A percentile compares a stretch with the other conserved stretches of the same genome.
These are phyloP conservation scores for Lipophrys pholis DNA, from an alignment of 2,113 vertebrate species.

Conservation along the genomic window DNA sequence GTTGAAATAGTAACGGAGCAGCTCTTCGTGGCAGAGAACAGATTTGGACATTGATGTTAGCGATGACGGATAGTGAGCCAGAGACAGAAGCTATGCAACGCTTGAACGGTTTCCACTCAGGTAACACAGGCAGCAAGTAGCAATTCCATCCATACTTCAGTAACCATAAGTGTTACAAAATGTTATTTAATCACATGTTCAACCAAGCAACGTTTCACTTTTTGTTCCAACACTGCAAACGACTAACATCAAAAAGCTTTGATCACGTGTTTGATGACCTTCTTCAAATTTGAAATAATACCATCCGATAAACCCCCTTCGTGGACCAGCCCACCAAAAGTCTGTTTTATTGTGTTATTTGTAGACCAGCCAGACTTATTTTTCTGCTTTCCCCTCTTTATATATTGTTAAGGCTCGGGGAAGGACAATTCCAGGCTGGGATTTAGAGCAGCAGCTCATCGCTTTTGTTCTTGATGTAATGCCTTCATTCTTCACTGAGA, in stretches of 20 bases:
- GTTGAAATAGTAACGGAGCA: no score
- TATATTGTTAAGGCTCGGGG: slow-evolving; percentile 14
- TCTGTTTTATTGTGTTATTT: not conserved
- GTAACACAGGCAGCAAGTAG: no score
- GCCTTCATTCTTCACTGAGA: slow-evolving; percentile 56
- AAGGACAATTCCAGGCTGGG: slow-evolving; percentile 23
- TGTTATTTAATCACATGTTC: not conserved
- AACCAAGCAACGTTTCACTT: not conserved
- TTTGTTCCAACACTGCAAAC: no score
- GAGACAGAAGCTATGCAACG: no score
- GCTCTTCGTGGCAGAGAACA: no score
- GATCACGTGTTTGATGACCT: not conserved
- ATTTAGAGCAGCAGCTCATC: slow-evolving; percentile 50
- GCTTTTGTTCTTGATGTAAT: slow-evolving; percentile 62
- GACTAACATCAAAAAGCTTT: not conserved
- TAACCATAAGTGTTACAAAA: no score
- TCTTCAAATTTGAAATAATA: not conserved
- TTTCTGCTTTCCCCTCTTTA: not conserved
- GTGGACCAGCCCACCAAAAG: not conserved
- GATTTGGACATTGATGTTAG: no score
- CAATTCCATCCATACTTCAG: no score
- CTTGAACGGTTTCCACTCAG: no score
- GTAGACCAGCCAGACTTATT: slow-evolving; percentile 5
- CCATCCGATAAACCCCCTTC: not conserved
- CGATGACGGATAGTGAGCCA: no score